These are phyloP conservation scores for Oxyura jamaicensis DNA, from an alignment of 2,113 vertebrate species.

Conservation along the genomic window DNA sequence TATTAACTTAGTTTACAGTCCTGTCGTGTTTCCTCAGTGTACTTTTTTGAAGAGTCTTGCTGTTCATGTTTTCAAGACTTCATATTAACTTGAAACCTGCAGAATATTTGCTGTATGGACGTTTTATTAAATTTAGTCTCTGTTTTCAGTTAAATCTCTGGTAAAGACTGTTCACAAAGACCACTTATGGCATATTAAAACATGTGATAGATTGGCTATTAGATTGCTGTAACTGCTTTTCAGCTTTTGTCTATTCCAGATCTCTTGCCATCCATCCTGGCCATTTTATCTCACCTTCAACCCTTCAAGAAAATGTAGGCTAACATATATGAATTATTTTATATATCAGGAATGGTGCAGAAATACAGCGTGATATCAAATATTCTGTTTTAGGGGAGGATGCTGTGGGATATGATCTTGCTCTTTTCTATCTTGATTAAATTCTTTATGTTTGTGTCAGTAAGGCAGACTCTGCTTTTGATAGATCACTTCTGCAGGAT, in stretches of 20 bases:
- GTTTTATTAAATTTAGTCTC: not conserved
- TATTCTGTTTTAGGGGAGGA: not conserved
- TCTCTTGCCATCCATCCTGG: not conserved
- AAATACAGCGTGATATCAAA: not conserved
- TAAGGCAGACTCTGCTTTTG: not conserved
- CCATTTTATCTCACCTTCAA: not conserved
- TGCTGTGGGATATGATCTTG: not conserved
- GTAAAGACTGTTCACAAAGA: not conserved
- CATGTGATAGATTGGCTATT: not conserved
- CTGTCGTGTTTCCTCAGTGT: not conserved
- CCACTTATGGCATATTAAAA: not conserved
- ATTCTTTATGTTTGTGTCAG: not conserved
- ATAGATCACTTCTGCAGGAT: not conserved
- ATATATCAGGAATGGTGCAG: not conserved
- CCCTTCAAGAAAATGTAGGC: not conserved
- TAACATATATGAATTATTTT: not conserved
- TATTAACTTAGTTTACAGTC: not conserved
- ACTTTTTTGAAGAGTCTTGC: not conserved
- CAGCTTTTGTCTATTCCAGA: not conserved
- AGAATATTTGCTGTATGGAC: not conserved
- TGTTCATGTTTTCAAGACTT: not conserved
- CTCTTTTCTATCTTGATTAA: not conserved
- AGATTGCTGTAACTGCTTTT: not conserved
- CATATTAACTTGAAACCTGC: not conserved
- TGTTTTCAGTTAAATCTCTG: not conserved